Conservation (phyloP, 2,888 invertebrate genomes). For the Macrophya annulata region DNA sequence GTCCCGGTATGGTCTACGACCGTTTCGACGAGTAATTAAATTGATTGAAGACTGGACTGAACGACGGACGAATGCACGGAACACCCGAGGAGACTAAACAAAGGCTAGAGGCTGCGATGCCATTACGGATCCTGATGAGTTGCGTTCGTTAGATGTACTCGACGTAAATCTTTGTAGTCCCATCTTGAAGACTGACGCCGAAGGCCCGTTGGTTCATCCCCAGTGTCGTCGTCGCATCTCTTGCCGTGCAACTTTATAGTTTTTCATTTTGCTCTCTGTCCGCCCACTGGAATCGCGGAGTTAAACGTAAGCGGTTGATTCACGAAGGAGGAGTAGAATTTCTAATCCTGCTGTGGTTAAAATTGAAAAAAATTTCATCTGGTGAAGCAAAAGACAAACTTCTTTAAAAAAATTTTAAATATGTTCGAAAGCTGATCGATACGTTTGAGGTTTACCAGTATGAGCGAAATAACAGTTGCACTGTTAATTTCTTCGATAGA, state of each 20-base stretch:
- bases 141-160: constrained; percentile 66
- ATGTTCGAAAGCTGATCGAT: not conserved
- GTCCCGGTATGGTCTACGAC: constrained; percentile 59
- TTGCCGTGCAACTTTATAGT: not conserved
- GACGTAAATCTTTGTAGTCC: constrained; percentile 48
- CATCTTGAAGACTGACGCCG: constrained; percentile 48
- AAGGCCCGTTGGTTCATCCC: not conserved
- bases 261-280: not conserved
- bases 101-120: constrained; percentile 65
- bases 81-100: constrained; percentile 60
- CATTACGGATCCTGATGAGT: constrained; percentile 71
- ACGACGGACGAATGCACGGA: constrained; percentile 26
- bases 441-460: no score
- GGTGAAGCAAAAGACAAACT: not conserved
- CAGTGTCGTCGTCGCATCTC: constrained; percentile 1
- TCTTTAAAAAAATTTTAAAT: not conserved
- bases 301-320: not conserved
- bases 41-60: constrained; percentile 62
- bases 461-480: not conserved
- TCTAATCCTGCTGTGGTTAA: not conserved
- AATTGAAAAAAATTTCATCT: not conserved
- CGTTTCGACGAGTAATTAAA: constrained; percentile 66
- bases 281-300: constrained; percentile 26
- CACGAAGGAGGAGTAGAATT: not conserved
- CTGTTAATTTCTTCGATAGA: not conserved